Base-by-base conservation (phyloP, 2,113 vertebrate species). In the Globicephala melas region DNA sequence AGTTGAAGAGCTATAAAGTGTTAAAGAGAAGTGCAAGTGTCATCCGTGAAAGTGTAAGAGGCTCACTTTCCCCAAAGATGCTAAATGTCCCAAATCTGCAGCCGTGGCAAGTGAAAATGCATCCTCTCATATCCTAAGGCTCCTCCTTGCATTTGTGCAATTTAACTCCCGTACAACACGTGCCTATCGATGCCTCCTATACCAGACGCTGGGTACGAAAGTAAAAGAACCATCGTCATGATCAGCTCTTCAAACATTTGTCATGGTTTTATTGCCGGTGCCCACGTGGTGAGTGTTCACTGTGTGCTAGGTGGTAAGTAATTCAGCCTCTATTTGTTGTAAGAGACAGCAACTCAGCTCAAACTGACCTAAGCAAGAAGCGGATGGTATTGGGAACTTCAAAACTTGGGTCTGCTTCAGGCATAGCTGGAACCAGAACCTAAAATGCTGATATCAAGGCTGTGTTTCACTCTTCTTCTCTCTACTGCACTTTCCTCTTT, bases 31-130 rank as follows among this genome's bases (percentile, higher is more conserved):
- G n/a, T 26, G 3, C 5, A 23, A 62, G 3, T 38, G 20, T 71
- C 84, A n/a, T 62, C 33, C 3, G 2, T 13, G 58, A 53, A 73
- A 33, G 25, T 50, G 3, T 70, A n/a, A 65, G 71, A 85, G 33
- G 84, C 26, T 93, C 79, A 18, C 53, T 79, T 65, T 68, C 87
- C 74, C 77, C 41, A 36, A 83, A 87, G 93, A 91, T 12, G 71
- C 38, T 41, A n/a, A 81, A 80, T 60, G 44, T 65, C 47, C 62
- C 67, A 25, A 28, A 62, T 60, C 38, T 2, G 8, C 17, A 79
- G 76, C 36, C n/a, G 28, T 82, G 94, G 71, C 67, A 87, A 89
- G n/a, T 13, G 47, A 58, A 93, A 86, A 91, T 50, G 25, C 82
- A 65, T 62, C 26, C 11, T 44, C 4, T 79, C 4, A 1, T 50